A percentile compares a stretch with the other conserved stretches of the same genome.
phyloP scores from a whole-genome alignment of 2,797 vertebrate species.

The Sebastolobus alascanus region DNA sequence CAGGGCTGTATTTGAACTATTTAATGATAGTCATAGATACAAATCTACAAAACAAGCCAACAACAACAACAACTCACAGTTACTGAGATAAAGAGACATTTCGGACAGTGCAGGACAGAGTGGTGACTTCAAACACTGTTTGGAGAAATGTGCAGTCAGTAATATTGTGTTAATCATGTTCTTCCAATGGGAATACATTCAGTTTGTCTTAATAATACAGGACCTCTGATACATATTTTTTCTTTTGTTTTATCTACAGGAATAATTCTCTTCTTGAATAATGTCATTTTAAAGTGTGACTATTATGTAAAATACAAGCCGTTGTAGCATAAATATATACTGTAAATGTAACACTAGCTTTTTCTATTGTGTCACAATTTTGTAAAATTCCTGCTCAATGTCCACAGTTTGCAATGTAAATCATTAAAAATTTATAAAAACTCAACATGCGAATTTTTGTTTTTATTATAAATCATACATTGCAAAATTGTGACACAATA shows the following conservation, averaged over 20 bases:
- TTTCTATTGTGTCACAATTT: slow-evolving; percentile 79
- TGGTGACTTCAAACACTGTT: neutral
- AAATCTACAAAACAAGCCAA: neutral
- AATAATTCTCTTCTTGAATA: neutral
- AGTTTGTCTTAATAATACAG: neutral
- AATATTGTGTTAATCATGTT: slow-evolving; percentile 6
- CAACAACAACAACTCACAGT: neutral
- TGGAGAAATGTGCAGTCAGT: neutral
- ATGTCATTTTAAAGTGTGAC: slow-evolving; percentile 10
- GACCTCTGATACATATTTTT: neutral
- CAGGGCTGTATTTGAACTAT: neutral
- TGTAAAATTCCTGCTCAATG: slow-evolving; percentile 50
- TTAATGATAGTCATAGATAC: neutral
- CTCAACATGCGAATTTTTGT: slow-evolving; percentile 56
- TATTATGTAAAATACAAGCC: slow-evolving; percentile 2
- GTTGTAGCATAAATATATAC: slow-evolving; percentile 3
- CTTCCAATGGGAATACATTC: neutral
- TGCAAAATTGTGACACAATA: slow-evolving; percentile 78
- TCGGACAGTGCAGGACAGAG: neutral
- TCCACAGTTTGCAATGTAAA: slow-evolving; percentile 46
- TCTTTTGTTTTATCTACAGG: slow-evolving; percentile 1
- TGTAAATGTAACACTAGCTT: slow-evolving; percentile 25
- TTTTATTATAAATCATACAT: slow-evolving; percentile 49
- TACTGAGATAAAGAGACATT: neutral
- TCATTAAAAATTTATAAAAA: slow-evolving; percentile 63